Base-by-base conservation (phyloP, 92 coral and sea anemone species). In the Ricordea florida region DNA sequence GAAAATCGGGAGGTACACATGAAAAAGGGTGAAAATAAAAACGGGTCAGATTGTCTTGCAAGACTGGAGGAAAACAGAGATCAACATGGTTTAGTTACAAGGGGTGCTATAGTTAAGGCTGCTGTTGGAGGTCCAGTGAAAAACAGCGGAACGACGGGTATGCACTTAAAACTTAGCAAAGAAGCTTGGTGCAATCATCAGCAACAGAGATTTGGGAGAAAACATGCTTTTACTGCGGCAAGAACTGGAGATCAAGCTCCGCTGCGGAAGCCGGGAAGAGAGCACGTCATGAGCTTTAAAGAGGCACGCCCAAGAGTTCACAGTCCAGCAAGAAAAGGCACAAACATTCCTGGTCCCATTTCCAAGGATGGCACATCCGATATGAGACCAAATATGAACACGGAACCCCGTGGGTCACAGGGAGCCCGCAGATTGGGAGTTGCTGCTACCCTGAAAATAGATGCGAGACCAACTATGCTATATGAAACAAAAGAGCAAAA, bases 91-190 rank as follows among this genome's bases (percentile, higher is more conserved):
- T 10, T 4, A n/a, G 5, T 43, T 18, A 3, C 38, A 32, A 66
- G 2, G 16, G 26, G n/a, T n/a, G n/a, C n/a, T n/a, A n/a, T n/a
- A n/a, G n/a, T n/a, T n/a, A 65, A 30, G 6, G 57, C 16, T 26
- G 7, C 44, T 23, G 9, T 4, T 9, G 22, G 37, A 36, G 11
- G 40, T 6, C 80, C 69, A 14, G 7, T 73, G 26, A 44, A 49
- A 62, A 81, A 74, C 33, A 75, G 62, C 27, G 91, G 91, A 1
- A 32, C 42, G 25, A 79, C 91, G 3, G 93, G 84, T 25, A 79
- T 62, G 86, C 52, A 87, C 22, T 69, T 57, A 43, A 84, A 61
- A 43, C 62, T 21, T 2, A 88, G 79, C 69, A 81, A 62, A n/a
- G 77, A 53, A 5, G 55, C 16, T 6, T 3, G 0, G 20, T 8